phyloP scores from a whole-genome alignment of 2,113 vertebrate species.

The Boleophthalmus pectinirostris region DNA sequence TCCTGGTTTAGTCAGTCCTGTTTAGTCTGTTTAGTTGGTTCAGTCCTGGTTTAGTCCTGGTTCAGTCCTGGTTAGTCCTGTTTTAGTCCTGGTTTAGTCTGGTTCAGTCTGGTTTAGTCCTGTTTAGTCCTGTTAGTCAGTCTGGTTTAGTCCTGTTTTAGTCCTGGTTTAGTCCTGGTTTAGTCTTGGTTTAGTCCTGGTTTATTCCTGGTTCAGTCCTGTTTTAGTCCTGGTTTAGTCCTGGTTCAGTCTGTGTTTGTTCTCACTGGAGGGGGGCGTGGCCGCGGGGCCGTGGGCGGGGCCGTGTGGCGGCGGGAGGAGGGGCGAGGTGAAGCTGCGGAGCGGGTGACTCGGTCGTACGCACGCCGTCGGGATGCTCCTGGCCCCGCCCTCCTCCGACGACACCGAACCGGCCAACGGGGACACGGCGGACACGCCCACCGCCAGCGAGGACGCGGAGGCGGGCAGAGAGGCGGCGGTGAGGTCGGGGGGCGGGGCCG shows the following conservation, averaged over 20 bases:
- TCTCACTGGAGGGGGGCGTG: constrained; percentile 62
- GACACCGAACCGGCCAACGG: not conserved
- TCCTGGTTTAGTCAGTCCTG: too few relatives aligned
- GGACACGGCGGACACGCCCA: constrained; percentile 41
- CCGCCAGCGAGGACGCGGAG: constrained; percentile 25
- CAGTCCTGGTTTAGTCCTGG: too few relatives aligned
- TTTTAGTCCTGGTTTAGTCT: too few relatives aligned
- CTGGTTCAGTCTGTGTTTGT: not conserved
- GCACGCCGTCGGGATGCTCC: constrained; percentile 90
- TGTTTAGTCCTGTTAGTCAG: too few relatives aligned
- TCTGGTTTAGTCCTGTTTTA: too few relatives aligned
- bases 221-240: too few relatives aligned
- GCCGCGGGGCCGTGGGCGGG: constrained; percentile 83
- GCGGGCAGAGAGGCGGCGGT: constrained; percentile 49
- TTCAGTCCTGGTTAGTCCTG: too few relatives aligned
- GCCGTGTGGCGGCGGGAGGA: constrained; percentile 88
- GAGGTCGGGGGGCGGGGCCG: constrained; percentile 43
- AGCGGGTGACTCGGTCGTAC: constrained; percentile 90
- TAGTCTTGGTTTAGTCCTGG: too few relatives aligned
- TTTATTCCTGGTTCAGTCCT: too few relatives aligned
- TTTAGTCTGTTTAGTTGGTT: too few relatives aligned
- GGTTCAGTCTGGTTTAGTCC: too few relatives aligned
- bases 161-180: too few relatives aligned
- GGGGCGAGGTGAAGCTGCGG: constrained; percentile 90
- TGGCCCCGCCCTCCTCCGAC: constrained; percentile 59